phyloP scores from a whole-genome alignment of 2,797 vertebrate species.

The Gobio occitaniae region DNA sequence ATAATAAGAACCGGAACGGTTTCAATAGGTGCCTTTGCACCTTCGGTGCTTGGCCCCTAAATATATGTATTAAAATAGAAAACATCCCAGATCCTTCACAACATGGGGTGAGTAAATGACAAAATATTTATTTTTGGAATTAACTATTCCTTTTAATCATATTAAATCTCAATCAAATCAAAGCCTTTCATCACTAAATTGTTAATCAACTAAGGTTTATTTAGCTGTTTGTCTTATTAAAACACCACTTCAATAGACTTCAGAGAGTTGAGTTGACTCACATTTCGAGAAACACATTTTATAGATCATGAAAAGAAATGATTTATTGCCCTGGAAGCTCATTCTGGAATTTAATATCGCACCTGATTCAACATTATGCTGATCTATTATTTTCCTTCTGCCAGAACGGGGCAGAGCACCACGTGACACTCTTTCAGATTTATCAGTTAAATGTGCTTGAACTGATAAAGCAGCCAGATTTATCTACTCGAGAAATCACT shows the following conservation, averaged over 20 bases:
- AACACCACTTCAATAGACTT: neutral
- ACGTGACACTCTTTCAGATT: conserved; percentile 29
- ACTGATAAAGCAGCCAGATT: conserved; percentile 40
- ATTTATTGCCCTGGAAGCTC: conserved; percentile 22
- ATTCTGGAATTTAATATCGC: conserved; percentile 21
- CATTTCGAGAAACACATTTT: conserved; percentile 15
- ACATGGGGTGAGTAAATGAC: neutral
- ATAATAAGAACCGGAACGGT: too few relatives aligned
- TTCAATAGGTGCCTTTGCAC: too few relatives aligned
- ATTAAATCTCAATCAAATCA: neutral
- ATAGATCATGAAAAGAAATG: conserved; percentile 12
- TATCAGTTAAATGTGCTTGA: conserved; percentile 49
- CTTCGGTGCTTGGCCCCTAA: too few relatives aligned
- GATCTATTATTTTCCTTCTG: conserved; percentile 34
- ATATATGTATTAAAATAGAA: too few relatives aligned
- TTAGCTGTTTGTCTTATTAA: neutral
- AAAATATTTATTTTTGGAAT: neutral
- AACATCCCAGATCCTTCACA: neutral
- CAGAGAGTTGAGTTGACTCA: neutral
- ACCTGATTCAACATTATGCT: conserved; percentile 38
- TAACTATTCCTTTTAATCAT: neutral
- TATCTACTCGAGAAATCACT: conserved; percentile 30
- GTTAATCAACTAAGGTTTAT: neutral
- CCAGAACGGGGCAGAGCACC: neutral
- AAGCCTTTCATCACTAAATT: neutral